Evolutionary conservation across 1,140 invertebrate genomes (phyloP), one percentile per base, ranked within the genome.

Genomic region (Neodiprion lecontei): DNA sequence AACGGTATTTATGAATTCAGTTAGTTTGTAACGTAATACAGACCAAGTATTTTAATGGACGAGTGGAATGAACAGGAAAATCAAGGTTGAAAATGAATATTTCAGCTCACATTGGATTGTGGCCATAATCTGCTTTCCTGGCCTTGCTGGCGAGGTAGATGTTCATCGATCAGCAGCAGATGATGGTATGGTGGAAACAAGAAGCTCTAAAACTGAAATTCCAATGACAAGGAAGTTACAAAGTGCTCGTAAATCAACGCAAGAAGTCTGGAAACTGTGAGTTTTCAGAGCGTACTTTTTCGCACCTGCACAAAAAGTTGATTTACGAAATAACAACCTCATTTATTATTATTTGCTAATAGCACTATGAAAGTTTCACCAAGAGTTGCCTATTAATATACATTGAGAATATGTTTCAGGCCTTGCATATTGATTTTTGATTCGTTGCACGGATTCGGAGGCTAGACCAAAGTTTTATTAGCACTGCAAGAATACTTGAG

Each of bases 381-480:
- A 5, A 40, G 28, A 40, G 28, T 40, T 5, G 5, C 28, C 28
- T 40, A 5, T 40, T 40, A 40, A 40, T 40, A 40, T 40, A 40
- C 5, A 9, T 17, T 61, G 53, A 17, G 9, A 61, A 14, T 61
- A 14, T 61, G 5, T 61, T 61, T 80, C 84, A 93, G 91, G 77
- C 96, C 97, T 0, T 96, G 96, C 84, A 98, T 99, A 82, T 89
- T 99, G 72, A 96, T 99, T 84, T 98, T 99, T 87, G 97, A 99
- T 88, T 99, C 97, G 0, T 88, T 99, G 77, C 93, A 93, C 76
- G 94, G 95, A 14, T 93, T 94, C 14, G 94, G 93, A 73, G 90
- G 96, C 80, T 91, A 92, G 49, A 90, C 5, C 53, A 61, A 94
- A 72, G 95, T 98, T 73, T 94, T 97, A 7, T 94, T 95, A 9